phyloP scores from a whole-genome alignment of 2,888 invertebrate species.

The Cabera pusaria region DNA sequence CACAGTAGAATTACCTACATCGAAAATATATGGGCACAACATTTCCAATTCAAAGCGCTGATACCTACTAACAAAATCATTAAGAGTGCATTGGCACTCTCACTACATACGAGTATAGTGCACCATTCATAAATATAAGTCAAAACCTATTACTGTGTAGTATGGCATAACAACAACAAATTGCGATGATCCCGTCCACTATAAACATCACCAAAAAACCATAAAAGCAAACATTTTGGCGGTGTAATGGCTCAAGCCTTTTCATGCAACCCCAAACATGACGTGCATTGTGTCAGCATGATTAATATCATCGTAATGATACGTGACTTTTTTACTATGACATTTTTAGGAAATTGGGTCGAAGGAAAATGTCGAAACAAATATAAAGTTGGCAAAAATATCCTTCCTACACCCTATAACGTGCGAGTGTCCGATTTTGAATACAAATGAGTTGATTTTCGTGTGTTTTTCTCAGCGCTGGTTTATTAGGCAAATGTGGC shows the following conservation, averaged over 20 bases:
- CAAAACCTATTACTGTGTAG: too few species aligned
- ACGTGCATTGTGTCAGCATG: slow-evolving; percentile 74
- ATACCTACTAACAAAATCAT: too few species aligned
- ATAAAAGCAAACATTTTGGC: slow-evolving; percentile 58
- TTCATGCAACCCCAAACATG: slow-evolving; percentile 60
- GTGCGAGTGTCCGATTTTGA: slow-evolving; percentile 40
- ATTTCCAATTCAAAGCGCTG: too few species aligned
- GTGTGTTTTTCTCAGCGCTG: slow-evolving; percentile 30
- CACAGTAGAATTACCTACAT: too few species aligned
- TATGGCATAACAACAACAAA: slow-evolving; percentile 10
- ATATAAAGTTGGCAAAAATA: slow-evolving; percentile 32
- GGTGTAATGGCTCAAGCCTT: slow-evolving; percentile 69
- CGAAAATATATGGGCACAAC: too few species aligned
- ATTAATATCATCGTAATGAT: slow-evolving; percentile 77
- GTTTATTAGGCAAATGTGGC: slow-evolving; percentile 37
- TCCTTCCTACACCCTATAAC: slow-evolving; percentile 31
- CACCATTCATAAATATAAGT: too few species aligned
- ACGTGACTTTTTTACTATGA: slow-evolving; percentile 64
- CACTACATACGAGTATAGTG: too few species aligned
- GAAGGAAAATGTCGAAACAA: slow-evolving; percentile 38
- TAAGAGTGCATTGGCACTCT: too few species aligned
- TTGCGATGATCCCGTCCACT: slow-evolving; percentile 3
- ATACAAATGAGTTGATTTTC: slow-evolving; percentile 48
- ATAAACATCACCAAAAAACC: slow-evolving; percentile 34
- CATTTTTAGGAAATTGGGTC: slow-evolving; percentile 65